Base-by-base conservation (phyloP, 2,888 invertebrate genomes). In the Drosophila sordidula region DNA sequence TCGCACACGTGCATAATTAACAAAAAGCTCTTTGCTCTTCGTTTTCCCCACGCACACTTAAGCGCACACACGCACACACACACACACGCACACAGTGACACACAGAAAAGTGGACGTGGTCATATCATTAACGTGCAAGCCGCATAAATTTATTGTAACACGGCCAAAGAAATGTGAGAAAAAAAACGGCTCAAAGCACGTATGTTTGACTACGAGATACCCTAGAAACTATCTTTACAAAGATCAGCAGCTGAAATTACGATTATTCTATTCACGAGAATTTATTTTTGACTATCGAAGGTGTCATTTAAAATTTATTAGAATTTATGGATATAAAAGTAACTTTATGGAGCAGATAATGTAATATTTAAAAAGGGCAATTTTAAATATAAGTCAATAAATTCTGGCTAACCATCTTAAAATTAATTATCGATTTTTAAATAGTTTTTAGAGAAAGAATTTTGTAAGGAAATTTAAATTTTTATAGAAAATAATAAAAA, bases 71-170 rank as follows among this genome's bases (percentile, higher is more conserved):
- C n/a, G 4, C 25, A 34, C 18, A 12, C 34, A 9, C 26, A 6
- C 4, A 38, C 49, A 39, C 16, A 14, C 54, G 44, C 29, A 25
- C 54, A 49, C 29, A 36, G 9, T 5, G 18, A 29, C 18, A 12
- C 34, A 36, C 29, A 39, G 16, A 46, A 36, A 47, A 62, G 61
- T 65, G 64, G 50, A 64, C 63, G 44, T 67, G 68, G 72, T 49
- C 82, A 85, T 87, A 78, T 82, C 83, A 85, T 84, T 85, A 87
- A 82, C 72, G 82, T 78, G 67, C 74, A 66, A 69, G 70, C 63
- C 76, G 69, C 82, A 84, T 85, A 82, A 84, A 81, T 78, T 78
- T 69, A 34, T 71, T 65, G 57, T 58, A 54, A 52, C 54, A 54
- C 26, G 36, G 12, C 44, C 44, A 51, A 62, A 45, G 59, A 76